These are phyloP conservation scores for Hypotaenidia okinawae DNA, from an alignment of 2,797 vertebrate species.

Conservation along the genomic window DNA sequence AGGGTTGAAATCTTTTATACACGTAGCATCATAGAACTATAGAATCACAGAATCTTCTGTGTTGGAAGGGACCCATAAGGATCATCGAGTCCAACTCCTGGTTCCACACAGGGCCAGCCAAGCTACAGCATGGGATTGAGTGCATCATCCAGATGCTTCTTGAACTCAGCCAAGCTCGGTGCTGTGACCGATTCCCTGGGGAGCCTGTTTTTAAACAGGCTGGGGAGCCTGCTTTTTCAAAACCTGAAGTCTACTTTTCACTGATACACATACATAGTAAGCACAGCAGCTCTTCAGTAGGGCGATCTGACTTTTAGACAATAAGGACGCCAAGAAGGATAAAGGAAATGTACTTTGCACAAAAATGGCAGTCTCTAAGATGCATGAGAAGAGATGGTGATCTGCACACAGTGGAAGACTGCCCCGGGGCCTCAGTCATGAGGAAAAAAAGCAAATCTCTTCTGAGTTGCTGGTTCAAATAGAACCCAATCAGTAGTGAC, in stretches of 20 bases:
- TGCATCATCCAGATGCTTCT: no score
- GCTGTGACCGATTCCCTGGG: no score
- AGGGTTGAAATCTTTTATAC: neutral
- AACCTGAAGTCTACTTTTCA: neutral
- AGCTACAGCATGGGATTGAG: no score
- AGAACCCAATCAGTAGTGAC: neutral
- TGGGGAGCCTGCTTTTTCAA: neutral
- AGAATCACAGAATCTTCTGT: no score
- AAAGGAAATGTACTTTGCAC: neutral
- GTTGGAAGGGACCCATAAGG: no score
- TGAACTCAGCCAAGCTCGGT: no score
- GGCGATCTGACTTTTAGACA: neutral
- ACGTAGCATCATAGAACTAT: no score
- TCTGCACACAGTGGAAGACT: neutral
- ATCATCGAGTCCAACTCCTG: no score
- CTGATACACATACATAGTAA: neutral
- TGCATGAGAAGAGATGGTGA: neutral
- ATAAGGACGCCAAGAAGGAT: neutral
- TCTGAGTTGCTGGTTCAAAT: neutral
- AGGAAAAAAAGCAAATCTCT: neutral
- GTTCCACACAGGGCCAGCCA: no score
- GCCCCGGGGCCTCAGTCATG: neutral
- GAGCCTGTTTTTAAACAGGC: no score
- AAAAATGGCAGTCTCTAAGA: neutral
- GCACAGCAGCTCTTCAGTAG: neutral